Conservation (phyloP, 2,888 invertebrate genomes). For the Belgica antarctica region DNA sequence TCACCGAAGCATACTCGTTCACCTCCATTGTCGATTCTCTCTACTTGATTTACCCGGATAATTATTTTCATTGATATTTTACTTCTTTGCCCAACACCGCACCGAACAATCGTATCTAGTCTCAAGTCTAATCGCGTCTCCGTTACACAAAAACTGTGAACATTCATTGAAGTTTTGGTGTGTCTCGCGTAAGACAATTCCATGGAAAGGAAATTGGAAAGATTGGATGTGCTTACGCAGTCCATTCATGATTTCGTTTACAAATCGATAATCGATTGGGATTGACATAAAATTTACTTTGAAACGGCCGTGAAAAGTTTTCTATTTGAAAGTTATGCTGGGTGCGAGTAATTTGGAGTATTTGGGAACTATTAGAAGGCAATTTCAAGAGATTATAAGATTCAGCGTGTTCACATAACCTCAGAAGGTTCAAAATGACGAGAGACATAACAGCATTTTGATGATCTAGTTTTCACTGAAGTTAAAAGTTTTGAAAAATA, state of each 20-base stretch:
- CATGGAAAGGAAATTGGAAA: slow-evolving; percentile 6
- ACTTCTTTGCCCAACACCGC: background rate
- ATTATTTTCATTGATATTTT: slow-evolving; percentile 37
- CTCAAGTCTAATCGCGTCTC: background rate
- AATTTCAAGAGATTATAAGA: no score
- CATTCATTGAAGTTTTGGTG: slow-evolving; percentile 12
- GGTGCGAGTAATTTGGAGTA: no score
- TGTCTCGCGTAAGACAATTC: background rate
- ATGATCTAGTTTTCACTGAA: no score
- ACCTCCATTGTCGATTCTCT: slow-evolving; percentile 36
- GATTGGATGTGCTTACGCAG: slow-evolving; percentile 9
- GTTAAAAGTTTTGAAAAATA: no score
- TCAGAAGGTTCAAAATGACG: no score
- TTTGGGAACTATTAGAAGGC: no score
- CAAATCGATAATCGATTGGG: background rate
- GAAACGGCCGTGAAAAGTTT: background rate
- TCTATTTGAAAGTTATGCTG: no score
- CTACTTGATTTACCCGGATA: slow-evolving; percentile 36
- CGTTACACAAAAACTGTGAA: background rate
- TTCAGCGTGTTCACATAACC: no score
- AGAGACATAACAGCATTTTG: no score
- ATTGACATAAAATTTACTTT: background rate
- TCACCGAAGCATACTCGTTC: background rate
- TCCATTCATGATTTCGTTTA: slow-evolving; percentile 11
- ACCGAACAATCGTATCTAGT: background rate